These are phyloP conservation scores for Leuctra nigra DNA, from an alignment of 2,888 invertebrate species.

Conservation along the genomic window DNA sequence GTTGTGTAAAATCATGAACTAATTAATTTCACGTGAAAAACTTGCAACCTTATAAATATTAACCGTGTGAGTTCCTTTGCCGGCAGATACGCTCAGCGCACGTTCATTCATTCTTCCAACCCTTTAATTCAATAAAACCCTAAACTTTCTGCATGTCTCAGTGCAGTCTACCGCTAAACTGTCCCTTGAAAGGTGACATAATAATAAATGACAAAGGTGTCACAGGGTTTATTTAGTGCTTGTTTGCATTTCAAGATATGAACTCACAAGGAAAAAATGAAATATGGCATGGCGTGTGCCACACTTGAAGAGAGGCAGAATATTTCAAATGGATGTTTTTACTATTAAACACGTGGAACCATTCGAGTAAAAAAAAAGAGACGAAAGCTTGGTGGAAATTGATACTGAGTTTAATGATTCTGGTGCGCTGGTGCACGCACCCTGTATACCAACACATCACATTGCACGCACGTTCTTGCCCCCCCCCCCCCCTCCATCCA, in stretches of 20 bases:
- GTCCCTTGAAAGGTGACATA: too few species aligned
- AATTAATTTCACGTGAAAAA: too few species aligned
- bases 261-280: neutral
- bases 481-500: neutral
- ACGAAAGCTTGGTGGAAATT: conserved; percentile 1
- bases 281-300: conserved; percentile 4
- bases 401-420: conserved; percentile 13
- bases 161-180: too few species aligned
- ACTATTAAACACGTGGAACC: conserved; percentile 17
- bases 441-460: neutral
- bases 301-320: conserved; percentile 1
- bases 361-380: too few species aligned
- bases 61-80: too few species aligned
- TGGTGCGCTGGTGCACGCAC: neutral
- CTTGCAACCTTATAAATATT: too few species aligned
- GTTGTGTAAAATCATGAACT: too few species aligned
- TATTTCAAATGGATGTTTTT: conserved; percentile 17
- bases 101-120: too few species aligned
- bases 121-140: too few species aligned
- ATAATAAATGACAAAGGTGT: too few species aligned
- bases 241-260: neutral
- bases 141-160: too few species aligned
- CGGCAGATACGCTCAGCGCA: too few species aligned
- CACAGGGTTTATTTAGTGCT: neutral
- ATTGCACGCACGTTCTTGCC: neutral